Percentiles rank a stretch among this genome's conserved stretches.
These are phyloP conservation scores for Colletes latitarsis DNA, from an alignment of 1,140 invertebrate genomes.

Conservation along the genomic window DNA sequence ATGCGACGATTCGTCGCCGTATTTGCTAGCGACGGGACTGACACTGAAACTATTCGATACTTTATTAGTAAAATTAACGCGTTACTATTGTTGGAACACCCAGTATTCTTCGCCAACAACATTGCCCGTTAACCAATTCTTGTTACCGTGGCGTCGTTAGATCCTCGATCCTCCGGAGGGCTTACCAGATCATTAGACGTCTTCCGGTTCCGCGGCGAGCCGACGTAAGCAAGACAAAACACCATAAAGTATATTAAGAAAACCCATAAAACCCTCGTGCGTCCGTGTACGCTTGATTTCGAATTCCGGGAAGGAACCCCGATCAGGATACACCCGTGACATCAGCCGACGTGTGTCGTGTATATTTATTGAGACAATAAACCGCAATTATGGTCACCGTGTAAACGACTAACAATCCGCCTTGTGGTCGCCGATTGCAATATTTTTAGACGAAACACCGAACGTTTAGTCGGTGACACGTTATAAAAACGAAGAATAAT, in stretches of 20 bases:
- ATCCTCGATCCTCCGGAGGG: background rate
- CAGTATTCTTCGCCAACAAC: no score
- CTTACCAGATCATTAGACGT: constrained; percentile 55
- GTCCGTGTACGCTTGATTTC: constrained; percentile 66
- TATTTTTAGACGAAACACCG: constrained; percentile 16
- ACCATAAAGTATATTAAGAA: constrained; percentile 71
- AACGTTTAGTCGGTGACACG: no score
- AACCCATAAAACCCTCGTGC: constrained; percentile 62
- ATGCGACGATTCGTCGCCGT: constrained; percentile 52
- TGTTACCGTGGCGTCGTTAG: constrained; percentile 17
- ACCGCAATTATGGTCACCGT: constrained; percentile 72
- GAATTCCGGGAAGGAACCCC: constrained; percentile 69
- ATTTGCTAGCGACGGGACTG: background rate
- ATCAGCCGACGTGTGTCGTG: constrained; percentile 61
- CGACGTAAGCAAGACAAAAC: constrained; percentile 45
- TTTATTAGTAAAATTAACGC: no score
- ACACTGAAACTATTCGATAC: no score
- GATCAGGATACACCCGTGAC: constrained; percentile 27
- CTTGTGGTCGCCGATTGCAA: constrained; percentile 18
- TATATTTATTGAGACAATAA: constrained; percentile 79
- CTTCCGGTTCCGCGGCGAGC: constrained; percentile 69
- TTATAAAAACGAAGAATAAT: no score
- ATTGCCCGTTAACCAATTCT: constrained; percentile 12
- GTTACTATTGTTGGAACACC: no score
- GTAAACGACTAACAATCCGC: constrained; percentile 72